Base-by-base conservation (phyloP, 1,140 invertebrate genomes). In the Lerema accius region DNA sequence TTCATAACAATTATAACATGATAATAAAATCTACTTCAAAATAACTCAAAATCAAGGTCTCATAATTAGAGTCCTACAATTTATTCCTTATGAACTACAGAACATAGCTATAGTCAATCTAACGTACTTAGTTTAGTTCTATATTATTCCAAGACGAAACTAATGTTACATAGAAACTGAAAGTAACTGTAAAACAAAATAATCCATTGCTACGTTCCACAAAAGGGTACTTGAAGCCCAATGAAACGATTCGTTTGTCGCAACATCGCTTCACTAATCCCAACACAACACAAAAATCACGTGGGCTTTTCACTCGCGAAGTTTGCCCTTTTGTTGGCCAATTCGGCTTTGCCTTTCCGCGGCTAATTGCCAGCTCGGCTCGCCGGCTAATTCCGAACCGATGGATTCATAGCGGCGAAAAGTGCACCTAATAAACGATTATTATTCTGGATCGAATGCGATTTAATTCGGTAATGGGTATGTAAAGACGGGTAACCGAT, bases 251-350 rank as follows among this genome's bases (percentile, higher is more conserved):
- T 37, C 35, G n/a, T 9, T 37, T 4, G n/a, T 11, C 35, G 10
- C 35, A 37, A n/a, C n/a, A 37, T 1, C 28, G 6, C 3, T 7
- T 32, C 28, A 9, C 28, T 32, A 37, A 37, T 37, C 35, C 35
- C 35, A 4, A 37, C 35, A 37, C 35, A 37, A 32, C 28, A 7
- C 10, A 11, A n/a, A n/a, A 37, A n/a, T 37, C 35, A 37, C 35
- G 35, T 37, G 35, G n/a, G 10, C 35, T 37, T 37, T 37, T 37
- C 35, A 37, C 35, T 37, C 35, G 35, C 35, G 10, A 37, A 37
- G 35, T 37, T 37, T 37, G 35, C 35, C 28, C 35, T 7, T 37
- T 37, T 37, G 35, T 37, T 37, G n/a, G 35, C 35, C 35, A n/a
- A 37, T 37, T 37, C 35, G 11, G 35, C 35, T 37, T 37, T 37